Evolutionary conservation across 2,113 vertebrate species (phyloP).

Genomic region (Turdus rufiventris): DNA sequence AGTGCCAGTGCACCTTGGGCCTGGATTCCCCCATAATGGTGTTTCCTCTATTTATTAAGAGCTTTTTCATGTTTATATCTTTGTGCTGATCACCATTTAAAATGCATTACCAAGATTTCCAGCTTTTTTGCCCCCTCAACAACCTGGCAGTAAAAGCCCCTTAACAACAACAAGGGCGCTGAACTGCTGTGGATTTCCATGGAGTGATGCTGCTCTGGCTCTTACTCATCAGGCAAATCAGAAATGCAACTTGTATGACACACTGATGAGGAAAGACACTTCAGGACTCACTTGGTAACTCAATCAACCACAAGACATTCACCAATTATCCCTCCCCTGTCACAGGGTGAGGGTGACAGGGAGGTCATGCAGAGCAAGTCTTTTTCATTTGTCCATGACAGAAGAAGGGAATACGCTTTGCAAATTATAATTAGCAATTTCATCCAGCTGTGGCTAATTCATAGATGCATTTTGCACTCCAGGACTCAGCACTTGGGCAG

Average conservation of each 20-base stretch:
- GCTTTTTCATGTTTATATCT: not conserved
- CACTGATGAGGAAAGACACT: not conserved
- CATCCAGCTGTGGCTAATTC: constrained; percentile 39
- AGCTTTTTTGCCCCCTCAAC: not conserved
- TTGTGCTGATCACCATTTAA: not conserved
- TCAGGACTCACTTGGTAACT: not conserved
- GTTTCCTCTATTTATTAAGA: not conserved
- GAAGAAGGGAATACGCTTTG: not conserved
- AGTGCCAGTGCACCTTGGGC: accelerated
- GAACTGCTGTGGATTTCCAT: not conserved
- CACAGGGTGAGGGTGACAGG: not conserved
- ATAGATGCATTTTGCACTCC: not conserved
- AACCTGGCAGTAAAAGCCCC: not conserved
- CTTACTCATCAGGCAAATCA: not conserved
- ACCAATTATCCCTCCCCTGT: not conserved
- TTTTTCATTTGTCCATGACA: not conserved
- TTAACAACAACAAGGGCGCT: not conserved
- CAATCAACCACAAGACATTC: not conserved
- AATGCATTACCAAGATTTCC: not conserved
- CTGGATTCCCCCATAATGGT: not conserved
- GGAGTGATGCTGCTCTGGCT: not conserved
- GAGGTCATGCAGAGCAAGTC: not conserved
- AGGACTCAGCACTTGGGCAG: not conserved
- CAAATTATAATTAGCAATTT: constrained; percentile 42
- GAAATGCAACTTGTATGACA: not conserved